Evolutionary conservation across 2,797 vertebrate species (phyloP).

Genomic region (Mus caroli): DNA sequence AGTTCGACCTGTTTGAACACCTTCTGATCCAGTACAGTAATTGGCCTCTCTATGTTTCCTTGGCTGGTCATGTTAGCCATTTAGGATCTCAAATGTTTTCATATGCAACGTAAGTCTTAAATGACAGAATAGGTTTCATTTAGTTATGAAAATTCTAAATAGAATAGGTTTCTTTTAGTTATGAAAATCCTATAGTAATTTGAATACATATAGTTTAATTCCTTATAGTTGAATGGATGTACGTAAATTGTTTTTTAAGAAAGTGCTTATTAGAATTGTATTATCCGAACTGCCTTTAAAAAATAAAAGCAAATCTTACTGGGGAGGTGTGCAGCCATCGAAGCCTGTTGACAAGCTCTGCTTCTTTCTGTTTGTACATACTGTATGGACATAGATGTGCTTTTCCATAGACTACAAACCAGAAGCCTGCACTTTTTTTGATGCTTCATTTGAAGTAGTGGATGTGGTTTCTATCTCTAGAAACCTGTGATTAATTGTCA

Average conservation of each 20-base stretch:
- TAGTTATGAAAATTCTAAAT: not conserved
- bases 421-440: not conserved
- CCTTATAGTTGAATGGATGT: not conserved
- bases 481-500: conserved; percentile 37
- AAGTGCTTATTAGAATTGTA: conserved; percentile 19
- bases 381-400: not conserved
- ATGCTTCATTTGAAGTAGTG: conserved; percentile 24
- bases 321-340: not conserved
- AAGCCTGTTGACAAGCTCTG: not conserved
- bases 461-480: not conserved
- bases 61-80: not conserved
- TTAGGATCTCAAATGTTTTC: not conserved
- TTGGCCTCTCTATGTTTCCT: not conserved
- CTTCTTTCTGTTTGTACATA: not conserved
- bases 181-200: not conserved
- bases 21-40: conserved; percentile 11
- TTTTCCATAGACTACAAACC: not conserved
- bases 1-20: not conserved
- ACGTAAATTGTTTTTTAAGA: conserved; percentile 10
- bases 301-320: not conserved
- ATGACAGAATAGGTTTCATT: not conserved
- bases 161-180: not conserved
- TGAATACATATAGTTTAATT: not conserved
- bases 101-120: conserved; percentile 51
- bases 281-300: not conserved